These are phyloP conservation scores for Busseola fusca DNA, from an alignment of 2,888 invertebrate species.

Conservation along the genomic window DNA sequence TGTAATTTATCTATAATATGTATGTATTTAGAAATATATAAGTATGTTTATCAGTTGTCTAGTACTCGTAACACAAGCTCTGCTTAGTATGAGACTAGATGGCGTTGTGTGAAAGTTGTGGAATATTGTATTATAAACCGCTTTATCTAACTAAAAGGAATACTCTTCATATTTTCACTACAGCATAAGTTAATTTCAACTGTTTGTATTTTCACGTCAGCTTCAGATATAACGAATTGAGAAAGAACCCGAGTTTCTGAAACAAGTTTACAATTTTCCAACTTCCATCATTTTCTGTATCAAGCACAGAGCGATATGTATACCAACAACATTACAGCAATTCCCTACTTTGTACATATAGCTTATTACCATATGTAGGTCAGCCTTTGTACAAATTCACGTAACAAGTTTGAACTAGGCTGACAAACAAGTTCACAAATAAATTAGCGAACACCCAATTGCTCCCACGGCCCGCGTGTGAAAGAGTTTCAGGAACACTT, in stretches of 20 bases:
- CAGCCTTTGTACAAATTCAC: conserved; percentile 28
- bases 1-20: too few species aligned
- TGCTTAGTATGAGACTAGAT: too few species aligned
- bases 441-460: conserved; percentile 58
- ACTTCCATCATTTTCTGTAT: conserved; percentile 24
- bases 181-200: conserved; percentile 3
- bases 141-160: conserved; percentile 9
- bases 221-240: conserved; percentile 15
- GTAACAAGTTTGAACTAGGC: conserved; percentile 48
- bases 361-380: conserved; percentile 34
- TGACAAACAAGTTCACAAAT: conserved; percentile 48
- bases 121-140: too few species aligned
- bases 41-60: too few species aligned
- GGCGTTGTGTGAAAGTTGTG: too few species aligned
- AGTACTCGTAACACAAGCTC: too few species aligned
- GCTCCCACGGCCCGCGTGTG: conserved; percentile 56
- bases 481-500: conserved; percentile 73
- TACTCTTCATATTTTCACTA: background rate
- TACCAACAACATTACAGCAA: conserved; percentile 41
- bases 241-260: conserved; percentile 6
- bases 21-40: too few species aligned
- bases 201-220: conserved; percentile 22
- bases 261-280: conserved; percentile 6
- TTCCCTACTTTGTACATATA: conserved; percentile 22
- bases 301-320: conserved; percentile 30